Conservation (phyloP, 2,888 invertebrate genomes). For the Hyppa rectilinea region DNA sequence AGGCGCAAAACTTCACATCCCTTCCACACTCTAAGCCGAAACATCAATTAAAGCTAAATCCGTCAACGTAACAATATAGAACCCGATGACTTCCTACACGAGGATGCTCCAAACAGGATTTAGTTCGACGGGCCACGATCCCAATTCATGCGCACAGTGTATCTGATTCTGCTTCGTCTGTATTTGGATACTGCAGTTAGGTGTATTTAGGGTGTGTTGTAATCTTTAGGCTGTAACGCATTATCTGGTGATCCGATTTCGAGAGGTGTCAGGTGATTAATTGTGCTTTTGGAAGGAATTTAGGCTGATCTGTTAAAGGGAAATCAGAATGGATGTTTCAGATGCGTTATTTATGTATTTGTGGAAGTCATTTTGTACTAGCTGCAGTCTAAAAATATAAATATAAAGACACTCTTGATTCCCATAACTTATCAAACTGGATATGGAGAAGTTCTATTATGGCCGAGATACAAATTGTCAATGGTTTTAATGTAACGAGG, state of each 20-base stretch:
- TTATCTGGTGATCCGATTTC: conserved; percentile 26
- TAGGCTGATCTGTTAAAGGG: background rate
- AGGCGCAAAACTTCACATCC: background rate
- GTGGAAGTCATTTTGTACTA: no score
- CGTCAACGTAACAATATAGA: conserved; percentile 21
- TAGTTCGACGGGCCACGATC: conserved; percentile 20
- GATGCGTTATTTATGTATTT: background rate
- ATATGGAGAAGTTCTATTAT: no score
- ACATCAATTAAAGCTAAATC: conserved; percentile 36
- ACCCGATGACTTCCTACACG: conserved; percentile 28
- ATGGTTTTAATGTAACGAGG: no score
- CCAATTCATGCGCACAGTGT: conserved; percentile 38
- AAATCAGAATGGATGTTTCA: background rate
- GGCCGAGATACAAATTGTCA: no score
- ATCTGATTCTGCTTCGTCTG: conserved; percentile 46
- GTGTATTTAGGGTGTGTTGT: background rate
- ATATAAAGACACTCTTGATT: background rate
- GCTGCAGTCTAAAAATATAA: background rate
- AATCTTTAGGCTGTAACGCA: conserved; percentile 32
- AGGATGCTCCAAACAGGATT: conserved; percentile 46
- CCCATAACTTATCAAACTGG: background rate
- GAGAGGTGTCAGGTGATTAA: background rate
- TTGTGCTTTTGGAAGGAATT: background rate
- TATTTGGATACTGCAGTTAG: conserved; percentile 29
- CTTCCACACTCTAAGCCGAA: background rate